Evolutionary conservation across 2,797 vertebrate species (phyloP).

Genomic region (Limnodromus scolopaceus): DNA sequence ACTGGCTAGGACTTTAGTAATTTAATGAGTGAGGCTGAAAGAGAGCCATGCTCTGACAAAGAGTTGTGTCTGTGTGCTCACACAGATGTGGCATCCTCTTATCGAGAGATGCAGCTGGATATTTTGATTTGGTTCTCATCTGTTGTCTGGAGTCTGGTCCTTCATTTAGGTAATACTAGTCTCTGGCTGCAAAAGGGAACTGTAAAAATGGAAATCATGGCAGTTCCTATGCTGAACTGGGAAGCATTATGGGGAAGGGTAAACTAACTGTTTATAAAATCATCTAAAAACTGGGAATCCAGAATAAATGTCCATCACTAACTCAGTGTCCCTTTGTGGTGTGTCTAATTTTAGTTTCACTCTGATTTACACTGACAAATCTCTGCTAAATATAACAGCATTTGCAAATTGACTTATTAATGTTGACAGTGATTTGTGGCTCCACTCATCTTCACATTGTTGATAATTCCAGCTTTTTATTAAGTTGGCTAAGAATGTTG

Average conservation of each 20-base stretch:
- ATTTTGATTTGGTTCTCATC: not conserved
- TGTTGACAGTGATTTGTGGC: not conserved
- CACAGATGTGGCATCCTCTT: not conserved
- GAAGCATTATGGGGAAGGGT: not conserved
- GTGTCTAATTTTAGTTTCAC: conserved; percentile 5
- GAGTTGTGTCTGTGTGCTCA: not conserved
- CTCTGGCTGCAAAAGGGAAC: not conserved
- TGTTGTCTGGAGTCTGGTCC: not conserved
- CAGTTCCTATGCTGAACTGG: conserved; percentile 6
- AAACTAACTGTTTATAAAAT: conserved; percentile 5
- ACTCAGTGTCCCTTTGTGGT: conserved; percentile 6
- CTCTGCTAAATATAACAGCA: conserved; percentile 29
- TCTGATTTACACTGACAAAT: conserved; percentile 36
- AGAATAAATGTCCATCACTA: conserved; percentile 21
- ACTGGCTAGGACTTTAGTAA: not conserved
- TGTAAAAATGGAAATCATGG: not conserved
- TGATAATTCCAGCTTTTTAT: conserved; percentile 7
- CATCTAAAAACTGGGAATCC: not conserved
- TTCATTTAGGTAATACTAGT: not conserved
- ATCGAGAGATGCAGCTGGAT: not conserved
- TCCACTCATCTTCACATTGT: not conserved
- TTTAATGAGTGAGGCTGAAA: not conserved
- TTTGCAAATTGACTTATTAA: conserved; percentile 21
- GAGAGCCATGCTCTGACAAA: not conserved
- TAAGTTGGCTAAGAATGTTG: not conserved